Evolutionary conservation across 2,113 vertebrate genomes (phyloP).

Genomic region (Engraulis encrasicolus): DNA sequence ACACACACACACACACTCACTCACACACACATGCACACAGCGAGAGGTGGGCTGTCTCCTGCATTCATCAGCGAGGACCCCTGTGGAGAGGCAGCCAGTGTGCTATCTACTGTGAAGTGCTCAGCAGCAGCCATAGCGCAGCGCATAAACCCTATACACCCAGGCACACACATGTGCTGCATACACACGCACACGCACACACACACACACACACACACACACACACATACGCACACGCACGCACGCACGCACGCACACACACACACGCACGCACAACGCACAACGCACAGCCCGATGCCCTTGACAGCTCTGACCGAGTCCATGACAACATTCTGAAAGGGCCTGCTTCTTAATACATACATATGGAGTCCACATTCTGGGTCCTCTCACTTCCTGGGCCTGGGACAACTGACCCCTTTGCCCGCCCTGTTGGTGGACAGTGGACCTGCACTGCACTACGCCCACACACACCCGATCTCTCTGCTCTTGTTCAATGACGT

Average conservation of each 20-base stretch:
- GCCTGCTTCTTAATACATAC: no score
- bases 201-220: neutral
- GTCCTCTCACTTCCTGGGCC: no score
- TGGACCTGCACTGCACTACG: no score
- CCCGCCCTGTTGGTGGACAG: no score
- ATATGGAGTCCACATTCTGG: no score
- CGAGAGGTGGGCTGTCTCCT: slow-evolving; percentile 44
- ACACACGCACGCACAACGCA: neutral
- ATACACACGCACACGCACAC: neutral
- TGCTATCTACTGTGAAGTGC: slow-evolving; percentile 24
- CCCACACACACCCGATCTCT: no score
- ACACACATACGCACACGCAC: neutral
- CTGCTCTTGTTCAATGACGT: no score
- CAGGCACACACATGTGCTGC: neutral
- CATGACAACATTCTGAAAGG: no score
- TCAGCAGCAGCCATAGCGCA: neutral
- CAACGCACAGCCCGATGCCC: neutral
- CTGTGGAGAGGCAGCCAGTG: slow-evolving; percentile 43
- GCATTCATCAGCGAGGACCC: slow-evolving; percentile 56
- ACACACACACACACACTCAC: no score
- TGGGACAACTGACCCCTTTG: no score
- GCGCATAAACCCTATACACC: slow-evolving; percentile 37
- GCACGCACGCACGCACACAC: neutral
- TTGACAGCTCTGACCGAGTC: no score
- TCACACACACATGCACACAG: no score